These are phyloP conservation scores for Stictonetta naevosa DNA, from an alignment of 2,113 vertebrate species.

Conservation along the genomic window DNA sequence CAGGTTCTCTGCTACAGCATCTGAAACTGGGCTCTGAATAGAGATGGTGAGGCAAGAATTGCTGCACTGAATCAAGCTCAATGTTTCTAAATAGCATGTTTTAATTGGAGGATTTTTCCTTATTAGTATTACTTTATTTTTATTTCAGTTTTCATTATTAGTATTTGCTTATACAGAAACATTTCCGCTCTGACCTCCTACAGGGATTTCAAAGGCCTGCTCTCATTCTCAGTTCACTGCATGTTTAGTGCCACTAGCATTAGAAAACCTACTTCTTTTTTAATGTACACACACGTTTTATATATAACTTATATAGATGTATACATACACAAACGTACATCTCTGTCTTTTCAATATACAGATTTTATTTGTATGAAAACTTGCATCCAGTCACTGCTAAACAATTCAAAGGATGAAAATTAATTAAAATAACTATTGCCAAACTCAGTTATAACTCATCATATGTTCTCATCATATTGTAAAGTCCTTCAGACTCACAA, in stretches of 20 bases:
- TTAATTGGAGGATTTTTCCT: neutral
- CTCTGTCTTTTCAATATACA: neutral
- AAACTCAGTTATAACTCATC: neutral
- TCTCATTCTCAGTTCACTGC: neutral
- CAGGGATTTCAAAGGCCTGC: neutral
- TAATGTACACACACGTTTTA: neutral
- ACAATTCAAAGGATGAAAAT: neutral
- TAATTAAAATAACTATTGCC: neutral
- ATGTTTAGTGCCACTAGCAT: neutral
- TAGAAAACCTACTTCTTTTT: neutral
- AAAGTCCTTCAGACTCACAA: neutral
- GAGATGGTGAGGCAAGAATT: neutral
- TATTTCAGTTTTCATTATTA: neutral
- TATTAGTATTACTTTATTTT: neutral
- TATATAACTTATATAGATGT: neutral
- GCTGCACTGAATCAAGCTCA: neutral
- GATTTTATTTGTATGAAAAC: neutral
- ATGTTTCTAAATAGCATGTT: neutral
- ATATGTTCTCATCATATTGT: neutral
- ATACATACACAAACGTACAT: fast-evolving
- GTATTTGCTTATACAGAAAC: neutral
- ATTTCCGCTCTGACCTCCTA: neutral
- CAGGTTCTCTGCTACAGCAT: neutral
- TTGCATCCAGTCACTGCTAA: neutral
- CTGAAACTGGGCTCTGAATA: neutral